Evolutionary conservation across 2,113 vertebrate genomes (phyloP).

Genomic region (Plectropomus leopardus): DNA sequence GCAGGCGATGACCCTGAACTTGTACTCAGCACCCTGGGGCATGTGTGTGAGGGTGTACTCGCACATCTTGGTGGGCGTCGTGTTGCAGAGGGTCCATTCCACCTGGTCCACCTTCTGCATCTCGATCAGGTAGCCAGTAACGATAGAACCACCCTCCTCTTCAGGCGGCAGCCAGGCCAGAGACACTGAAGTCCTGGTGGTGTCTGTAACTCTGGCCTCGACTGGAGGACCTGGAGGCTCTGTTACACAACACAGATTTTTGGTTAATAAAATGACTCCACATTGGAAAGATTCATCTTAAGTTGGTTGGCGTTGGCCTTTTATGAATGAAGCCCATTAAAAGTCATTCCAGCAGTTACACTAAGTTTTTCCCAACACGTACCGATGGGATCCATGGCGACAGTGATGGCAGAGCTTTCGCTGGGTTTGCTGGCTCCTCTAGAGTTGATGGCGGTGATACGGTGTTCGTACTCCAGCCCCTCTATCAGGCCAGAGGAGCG

Average conservation of each 20-base stretch:
- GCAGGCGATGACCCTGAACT: constrained; percentile 95
- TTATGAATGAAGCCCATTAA: too few species aligned
- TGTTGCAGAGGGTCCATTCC: constrained; percentile 99
- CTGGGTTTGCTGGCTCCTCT: constrained; percentile 96
- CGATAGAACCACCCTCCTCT: constrained; percentile 94
- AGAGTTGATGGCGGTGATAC: constrained; percentile 95
- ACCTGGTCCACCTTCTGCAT: constrained; percentile 99
- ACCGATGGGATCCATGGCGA: constrained; percentile 99
- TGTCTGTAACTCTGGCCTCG: constrained; percentile 95
- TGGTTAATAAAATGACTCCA: constrained; percentile 1
- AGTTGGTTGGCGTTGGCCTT: too few species aligned
- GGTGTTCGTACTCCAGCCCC: constrained; percentile 95
- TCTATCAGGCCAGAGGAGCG: constrained; percentile 96
- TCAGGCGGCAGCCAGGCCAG: constrained; percentile 96
- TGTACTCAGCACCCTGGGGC: constrained; percentile 97
- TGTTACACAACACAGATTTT: constrained; percentile 65
- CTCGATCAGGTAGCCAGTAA: constrained; percentile 96
- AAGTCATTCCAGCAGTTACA: too few species aligned
- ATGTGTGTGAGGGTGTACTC: constrained; percentile 98
- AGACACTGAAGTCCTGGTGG: constrained; percentile 96
- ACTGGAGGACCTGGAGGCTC: constrained; percentile 94
- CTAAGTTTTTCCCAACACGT: constrained; percentile 56
- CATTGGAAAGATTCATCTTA: neutral
- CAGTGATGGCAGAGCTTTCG: constrained; percentile 88
- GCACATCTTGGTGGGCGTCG: constrained; percentile 96